Conservation (phyloP, 2,113 vertebrate species). For the Terrapene triunguis region DNA sequence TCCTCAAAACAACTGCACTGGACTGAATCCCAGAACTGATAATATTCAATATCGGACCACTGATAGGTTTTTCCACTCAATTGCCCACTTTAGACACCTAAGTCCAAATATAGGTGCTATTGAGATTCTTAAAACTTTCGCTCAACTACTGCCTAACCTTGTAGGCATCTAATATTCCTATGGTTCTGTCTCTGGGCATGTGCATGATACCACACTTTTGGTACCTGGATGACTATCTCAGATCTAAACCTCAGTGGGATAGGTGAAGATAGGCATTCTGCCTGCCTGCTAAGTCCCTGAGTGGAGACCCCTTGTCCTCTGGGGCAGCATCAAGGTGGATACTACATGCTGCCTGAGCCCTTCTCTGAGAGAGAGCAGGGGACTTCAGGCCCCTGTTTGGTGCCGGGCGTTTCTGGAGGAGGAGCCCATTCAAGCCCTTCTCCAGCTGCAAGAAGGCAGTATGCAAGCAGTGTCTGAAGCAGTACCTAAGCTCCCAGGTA, state of each 20-base stretch:
- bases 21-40: conserved; percentile 1
- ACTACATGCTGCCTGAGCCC: background rate
- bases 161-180: background rate
- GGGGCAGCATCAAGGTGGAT: background rate
- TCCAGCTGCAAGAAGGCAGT: background rate
- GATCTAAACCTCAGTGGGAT: background rate
- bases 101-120: background rate
- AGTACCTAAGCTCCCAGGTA: background rate
- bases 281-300: background rate
- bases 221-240: background rate
- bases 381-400: background rate
- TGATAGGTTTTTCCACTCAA: conserved; percentile 14
- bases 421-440: background rate
- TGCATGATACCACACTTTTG: background rate
- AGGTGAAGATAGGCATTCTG: background rate
- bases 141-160: background rate
- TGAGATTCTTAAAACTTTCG: background rate
- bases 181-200: background rate
- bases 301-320: background rate
- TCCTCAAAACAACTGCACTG: background rate
- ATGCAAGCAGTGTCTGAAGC: background rate
- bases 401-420: background rate
- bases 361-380: background rate
- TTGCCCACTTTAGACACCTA: background rate
- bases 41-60: background rate